Base-by-base conservation (phyloP, 2,797 vertebrate species). In the Rhabdomys pumilio region DNA sequence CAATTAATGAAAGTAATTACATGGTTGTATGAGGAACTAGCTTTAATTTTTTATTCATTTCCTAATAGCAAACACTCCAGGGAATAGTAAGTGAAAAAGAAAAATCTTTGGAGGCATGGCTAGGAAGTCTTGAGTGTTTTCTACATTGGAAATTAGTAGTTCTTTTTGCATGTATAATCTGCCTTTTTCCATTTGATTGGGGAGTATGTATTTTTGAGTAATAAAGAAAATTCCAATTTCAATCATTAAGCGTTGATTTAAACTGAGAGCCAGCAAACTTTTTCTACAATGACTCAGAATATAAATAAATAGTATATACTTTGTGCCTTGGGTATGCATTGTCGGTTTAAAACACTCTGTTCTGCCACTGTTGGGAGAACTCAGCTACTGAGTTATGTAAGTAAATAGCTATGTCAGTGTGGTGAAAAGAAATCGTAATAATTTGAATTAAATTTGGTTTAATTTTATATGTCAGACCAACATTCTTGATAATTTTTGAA, bases 21-120 rank as follows among this genome's bases (percentile, higher is more conserved):
- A 65, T 31, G 4, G 22, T 11, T 0, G 0, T 57, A 69, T 34
- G 75, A 79, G 15, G 26, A 90, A 15, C 69, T 96, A 73, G 9
- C 53, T 57, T 90, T 94, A 76, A 82, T 55, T 82, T 90, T 93
- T 88, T 14, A 79, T 57, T 93, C 95, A 88, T 69, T 90, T 96
- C 44, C 50, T 53, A 53, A 20, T 10, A 75, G 29, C 65, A 88
- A 93, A 57, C 87, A 80, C 88, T 80, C 95, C 44, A 89, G 0
- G 34, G 4, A 63, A 91, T 26, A 85, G 4, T 22, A 77, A 91
- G 44, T 41, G 57, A 10, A 82, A 82, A 41, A 83, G 29, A 6
- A 80, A 31, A 47, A 31, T 88, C 22, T 96, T 89, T 63, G 44
- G n/a, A 19, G 34, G 20, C 15, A 83, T 77, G 31, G 13, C 20